These are phyloP conservation scores for Macrosteles quadrilineatus DNA, from an alignment of 1,140 invertebrate genomes.

Conservation along the genomic window DNA sequence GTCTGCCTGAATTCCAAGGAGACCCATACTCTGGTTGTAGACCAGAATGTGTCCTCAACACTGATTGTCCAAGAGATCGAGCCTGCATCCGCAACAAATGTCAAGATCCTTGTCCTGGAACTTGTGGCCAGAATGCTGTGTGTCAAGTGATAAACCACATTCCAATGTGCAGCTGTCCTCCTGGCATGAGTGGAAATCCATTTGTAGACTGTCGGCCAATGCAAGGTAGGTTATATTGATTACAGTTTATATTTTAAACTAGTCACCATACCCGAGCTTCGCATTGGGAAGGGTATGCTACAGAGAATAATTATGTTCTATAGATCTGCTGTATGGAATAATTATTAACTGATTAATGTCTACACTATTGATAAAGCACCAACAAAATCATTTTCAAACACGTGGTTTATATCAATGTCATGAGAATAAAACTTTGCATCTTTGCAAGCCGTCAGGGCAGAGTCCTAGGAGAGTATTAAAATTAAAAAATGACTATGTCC, in stretches of 20 bases:
- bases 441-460: too few relatives aligned
- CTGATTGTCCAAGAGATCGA: slow-evolving; percentile 67
- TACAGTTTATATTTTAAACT: slow-evolving; percentile 67
- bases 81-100: slow-evolving; percentile 75
- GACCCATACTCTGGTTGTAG: slow-evolving; percentile 72
- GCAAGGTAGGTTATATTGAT: slow-evolving; percentile 63
- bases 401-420: too few relatives aligned
- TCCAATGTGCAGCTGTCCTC: slow-evolving; percentile 51
- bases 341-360: slow-evolving; percentile 68
- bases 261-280: too few relatives aligned
- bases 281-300: slow-evolving; percentile 73
- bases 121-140: slow-evolving; percentile 49
- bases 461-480: too few relatives aligned
- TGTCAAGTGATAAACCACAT: slow-evolving; percentile 51
- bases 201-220: slow-evolving; percentile 40
- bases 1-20: slow-evolving; percentile 66
- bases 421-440: too few relatives aligned
- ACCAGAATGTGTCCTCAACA: slow-evolving; percentile 70
- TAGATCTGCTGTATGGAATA: too few relatives aligned
- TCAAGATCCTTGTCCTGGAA: slow-evolving; percentile 61
- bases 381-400: too few relatives aligned
- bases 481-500: too few relatives aligned
- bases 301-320: too few relatives aligned
- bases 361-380: too few relatives aligned
- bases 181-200: slow-evolving; percentile 54